These are phyloP conservation scores for Drosophila nigrodunni DNA, from an alignment of 1,140 invertebrate species.

Conservation along the genomic window DNA sequence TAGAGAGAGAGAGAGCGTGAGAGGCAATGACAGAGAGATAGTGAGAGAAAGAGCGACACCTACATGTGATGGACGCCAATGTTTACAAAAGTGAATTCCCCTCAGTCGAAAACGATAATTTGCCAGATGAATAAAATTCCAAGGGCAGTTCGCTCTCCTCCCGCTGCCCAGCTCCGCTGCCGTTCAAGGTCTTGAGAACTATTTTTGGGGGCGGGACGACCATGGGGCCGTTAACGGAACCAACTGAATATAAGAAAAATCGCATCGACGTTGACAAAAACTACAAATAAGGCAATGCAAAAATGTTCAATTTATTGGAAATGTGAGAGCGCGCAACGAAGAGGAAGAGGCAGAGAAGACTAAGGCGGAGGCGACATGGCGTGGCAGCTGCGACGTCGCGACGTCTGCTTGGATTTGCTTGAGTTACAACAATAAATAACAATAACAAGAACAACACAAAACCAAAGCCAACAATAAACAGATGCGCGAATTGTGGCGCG, in stretches of 20 bases:
- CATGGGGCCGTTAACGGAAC: constrained; percentile 47
- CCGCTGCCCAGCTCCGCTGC: no score
- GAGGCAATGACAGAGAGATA: neutral
- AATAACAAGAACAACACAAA: constrained; percentile 35
- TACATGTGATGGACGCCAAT: constrained; percentile 15
- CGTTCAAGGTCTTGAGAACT: constrained; percentile 65
- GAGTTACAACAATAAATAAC: constrained; percentile 68
- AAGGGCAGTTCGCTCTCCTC: constrained; percentile 46
- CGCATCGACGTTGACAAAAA: constrained; percentile 63
- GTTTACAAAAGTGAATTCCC: constrained; percentile 20
- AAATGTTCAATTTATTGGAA: constrained; percentile 69
- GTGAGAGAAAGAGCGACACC: constrained; percentile 2
- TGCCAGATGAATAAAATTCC: constrained; percentile 62
- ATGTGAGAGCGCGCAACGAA: constrained; percentile 35
- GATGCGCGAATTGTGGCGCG: constrained; percentile 59
- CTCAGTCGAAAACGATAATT: constrained; percentile 37
- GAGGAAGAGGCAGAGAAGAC: constrained; percentile 1
- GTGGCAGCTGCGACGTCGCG: constrained; percentile 65
- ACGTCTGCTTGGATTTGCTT: constrained; percentile 78
- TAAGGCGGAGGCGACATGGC: constrained; percentile 28
- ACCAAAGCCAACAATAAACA: constrained; percentile 51
- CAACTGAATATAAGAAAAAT: constrained; percentile 52
- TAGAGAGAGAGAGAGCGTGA: neutral
- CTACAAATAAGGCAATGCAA: constrained; percentile 81
- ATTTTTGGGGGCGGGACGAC: constrained; percentile 67